Base-by-base conservation (phyloP, 1,140 invertebrate genomes). In the Atta cephalotes region DNA sequence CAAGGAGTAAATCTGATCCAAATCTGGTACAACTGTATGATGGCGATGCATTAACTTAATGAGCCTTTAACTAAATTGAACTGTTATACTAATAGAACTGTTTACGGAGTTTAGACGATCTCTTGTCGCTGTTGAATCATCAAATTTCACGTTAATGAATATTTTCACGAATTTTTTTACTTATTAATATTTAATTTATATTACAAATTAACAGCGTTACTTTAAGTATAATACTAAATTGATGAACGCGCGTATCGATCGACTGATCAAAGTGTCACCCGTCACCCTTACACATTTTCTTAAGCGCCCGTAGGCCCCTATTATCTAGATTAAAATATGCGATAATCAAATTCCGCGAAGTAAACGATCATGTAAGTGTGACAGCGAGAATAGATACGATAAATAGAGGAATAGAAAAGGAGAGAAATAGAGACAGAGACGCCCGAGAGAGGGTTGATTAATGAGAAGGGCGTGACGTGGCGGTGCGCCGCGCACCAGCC, bases 291-390 rank as follows among this genome's bases (percentile, higher is more conserved):
- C 86, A 80, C 86, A 79, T 89, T 89, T 88, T 78, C 58, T 72
- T 74, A 53, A 78, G 81, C 71, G n/a, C n/a, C n/a, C 79, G 87
- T 81, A 63, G 53, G 66, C 77, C 5, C 12, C 88, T 93, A 93
- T 93, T 93, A 93, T 92, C 84, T 90, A 88, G 91, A 93, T 93
- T 93, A 93, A 93, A 93, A 93, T 93, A 91, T 92, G 87, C 87
- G 92, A 92, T 93, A 93, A 93, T 93, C 93, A 91, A 93, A 93
- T 93, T 92, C 89, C 85, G 85, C 72, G 68, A 71, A 79, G 85
- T 89, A 77, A 87, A 90, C 56, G 82, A 87, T 71, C 60, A 79
- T 85, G 85, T 87, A 72, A 87, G 85, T 86, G 72, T 63, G 80
- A 70, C 51, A 49, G 85, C 58, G 87, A 84, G 86, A 88, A 81